phyloP scores from a whole-genome alignment of 2,797 vertebrate genomes.

The Gouania willdenowi region DNA sequence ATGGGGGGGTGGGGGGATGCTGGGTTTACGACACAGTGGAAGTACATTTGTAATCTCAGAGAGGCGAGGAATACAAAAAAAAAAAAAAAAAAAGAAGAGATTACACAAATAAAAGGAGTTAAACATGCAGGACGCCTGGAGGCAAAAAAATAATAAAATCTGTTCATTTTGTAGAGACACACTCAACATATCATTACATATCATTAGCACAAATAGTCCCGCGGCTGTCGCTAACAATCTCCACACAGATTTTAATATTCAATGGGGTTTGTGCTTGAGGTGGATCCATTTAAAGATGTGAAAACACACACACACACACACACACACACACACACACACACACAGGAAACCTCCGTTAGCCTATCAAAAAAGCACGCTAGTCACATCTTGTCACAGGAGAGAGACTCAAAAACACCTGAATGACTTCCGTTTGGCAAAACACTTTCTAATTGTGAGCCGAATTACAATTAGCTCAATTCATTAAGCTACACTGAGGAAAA shows the following conservation, averaged over 20 bases:
- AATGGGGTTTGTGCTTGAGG: conserved; percentile 42
- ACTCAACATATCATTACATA: conserved; percentile 63
- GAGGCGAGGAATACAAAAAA: too few relatives aligned
- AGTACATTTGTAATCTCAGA: conserved; percentile 34
- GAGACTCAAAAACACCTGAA: conserved; percentile 57
- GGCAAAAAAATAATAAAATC: conserved; percentile 40
- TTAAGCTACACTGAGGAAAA: conserved; percentile 64
- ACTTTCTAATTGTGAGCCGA: conserved; percentile 62
- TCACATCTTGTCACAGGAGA: conserved; percentile 63
- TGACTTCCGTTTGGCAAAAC: conserved; percentile 51
- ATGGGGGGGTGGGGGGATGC: too few relatives aligned
- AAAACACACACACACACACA: conserved; percentile 5
- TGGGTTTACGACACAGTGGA: conserved; percentile 14
- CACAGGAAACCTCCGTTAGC: too few relatives aligned
- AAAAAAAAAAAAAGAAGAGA: conserved; percentile 56
- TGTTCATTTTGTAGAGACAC: conserved; percentile 53
- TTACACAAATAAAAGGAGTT: conserved; percentile 61
- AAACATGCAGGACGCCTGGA: conserved; percentile 38
- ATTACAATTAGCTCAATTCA: conserved; percentile 72
- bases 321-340: background rate
- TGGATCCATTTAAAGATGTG: conserved; percentile 48
- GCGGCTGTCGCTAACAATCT: conserved; percentile 66
- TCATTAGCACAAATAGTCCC: conserved; percentile 71
- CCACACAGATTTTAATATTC: conserved; percentile 59
- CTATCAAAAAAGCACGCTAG: conserved; percentile 67